Evolutionary conservation across 64 coral and sea anemone genomes (phyloP).

Genomic region (Acropora yongei): DNA sequence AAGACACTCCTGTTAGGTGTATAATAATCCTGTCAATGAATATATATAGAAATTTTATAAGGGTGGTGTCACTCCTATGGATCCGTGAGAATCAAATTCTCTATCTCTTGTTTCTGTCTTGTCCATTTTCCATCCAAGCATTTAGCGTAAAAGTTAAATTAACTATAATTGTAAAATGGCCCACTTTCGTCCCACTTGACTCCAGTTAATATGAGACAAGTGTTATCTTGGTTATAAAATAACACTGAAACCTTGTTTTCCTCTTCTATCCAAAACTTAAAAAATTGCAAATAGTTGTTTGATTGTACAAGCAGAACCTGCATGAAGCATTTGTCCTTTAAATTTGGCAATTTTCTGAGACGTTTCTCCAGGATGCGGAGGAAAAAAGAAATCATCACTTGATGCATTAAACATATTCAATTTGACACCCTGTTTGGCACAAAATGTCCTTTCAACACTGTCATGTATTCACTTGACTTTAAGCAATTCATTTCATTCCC

Average conservation of each 20-base stretch:
- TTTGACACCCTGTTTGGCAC: slow-evolving; percentile 26
- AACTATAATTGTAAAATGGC: too few species aligned
- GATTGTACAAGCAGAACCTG: slow-evolving; percentile 25
- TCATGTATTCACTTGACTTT: neutral
- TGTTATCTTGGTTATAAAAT: slow-evolving; percentile 22
- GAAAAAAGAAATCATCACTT: slow-evolving; percentile 20
- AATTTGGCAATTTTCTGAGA: slow-evolving; percentile 40
- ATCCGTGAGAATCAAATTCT: too few species aligned
- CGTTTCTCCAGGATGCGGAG: slow-evolving; percentile 6
- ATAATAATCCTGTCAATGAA: too few species aligned
- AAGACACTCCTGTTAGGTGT: too few species aligned
- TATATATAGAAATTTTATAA: too few species aligned
- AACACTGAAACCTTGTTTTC: slow-evolving; percentile 56
- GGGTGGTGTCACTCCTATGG: too few species aligned
- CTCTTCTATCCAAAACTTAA: slow-evolving; percentile 26
- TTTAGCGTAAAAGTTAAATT: too few species aligned
- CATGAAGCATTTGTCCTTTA: slow-evolving; percentile 38
- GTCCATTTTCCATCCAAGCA: too few species aligned
- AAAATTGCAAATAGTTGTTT: slow-evolving; percentile 48
- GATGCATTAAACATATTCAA: neutral
- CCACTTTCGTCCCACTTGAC: neutral
- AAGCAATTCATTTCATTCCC: too few species aligned
- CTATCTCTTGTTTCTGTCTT: too few species aligned
- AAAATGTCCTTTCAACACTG: slow-evolving; percentile 23
- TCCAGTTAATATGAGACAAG: neutral